These are phyloP conservation scores for Lordiphosa andalusiaca DNA, from an alignment of 2,888 invertebrate genomes.

Conservation along the genomic window DNA sequence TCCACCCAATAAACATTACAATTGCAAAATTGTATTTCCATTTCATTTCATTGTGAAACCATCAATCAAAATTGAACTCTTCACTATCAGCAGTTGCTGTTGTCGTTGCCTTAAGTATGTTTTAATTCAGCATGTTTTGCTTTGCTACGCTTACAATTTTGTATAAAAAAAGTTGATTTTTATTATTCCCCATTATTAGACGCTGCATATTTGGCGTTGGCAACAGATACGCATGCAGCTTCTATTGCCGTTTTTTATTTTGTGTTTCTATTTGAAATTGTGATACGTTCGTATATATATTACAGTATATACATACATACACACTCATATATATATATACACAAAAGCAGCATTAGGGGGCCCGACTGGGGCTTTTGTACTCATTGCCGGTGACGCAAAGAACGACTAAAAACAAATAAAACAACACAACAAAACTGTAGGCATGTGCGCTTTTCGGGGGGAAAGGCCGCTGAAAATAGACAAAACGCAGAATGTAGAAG, in stretches of 20 bases:
- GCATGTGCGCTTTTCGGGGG: constrained; percentile 6
- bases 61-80: constrained; percentile 64
- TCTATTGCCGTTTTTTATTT: too few relatives aligned
- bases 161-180: constrained; percentile 32
- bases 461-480: constrained; percentile 52
- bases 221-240: constrained; percentile 40
- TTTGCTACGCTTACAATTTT: constrained; percentile 21
- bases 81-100: constrained; percentile 36
- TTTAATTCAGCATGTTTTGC: constrained; percentile 16
- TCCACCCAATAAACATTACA: too few relatives aligned
- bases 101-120: constrained; percentile 29
- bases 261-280: constrained; percentile 28
- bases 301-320: not conserved
- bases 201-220: constrained; percentile 51
- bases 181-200: constrained; percentile 34
- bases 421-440: constrained; percentile 3
- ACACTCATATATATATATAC: constrained; percentile 10
- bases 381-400: constrained; percentile 48
- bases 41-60: constrained; percentile 30
- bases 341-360: constrained; percentile 45
- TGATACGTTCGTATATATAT: constrained; percentile 16
- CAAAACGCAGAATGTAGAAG: constrained; percentile 9
- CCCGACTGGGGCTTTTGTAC: constrained; percentile 38
- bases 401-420: constrained; percentile 16
- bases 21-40: constrained; percentile 3